Evolutionary conservation across 2,888 invertebrate genomes (phyloP).

Genomic region (Trichogramma evanescens): DNA sequence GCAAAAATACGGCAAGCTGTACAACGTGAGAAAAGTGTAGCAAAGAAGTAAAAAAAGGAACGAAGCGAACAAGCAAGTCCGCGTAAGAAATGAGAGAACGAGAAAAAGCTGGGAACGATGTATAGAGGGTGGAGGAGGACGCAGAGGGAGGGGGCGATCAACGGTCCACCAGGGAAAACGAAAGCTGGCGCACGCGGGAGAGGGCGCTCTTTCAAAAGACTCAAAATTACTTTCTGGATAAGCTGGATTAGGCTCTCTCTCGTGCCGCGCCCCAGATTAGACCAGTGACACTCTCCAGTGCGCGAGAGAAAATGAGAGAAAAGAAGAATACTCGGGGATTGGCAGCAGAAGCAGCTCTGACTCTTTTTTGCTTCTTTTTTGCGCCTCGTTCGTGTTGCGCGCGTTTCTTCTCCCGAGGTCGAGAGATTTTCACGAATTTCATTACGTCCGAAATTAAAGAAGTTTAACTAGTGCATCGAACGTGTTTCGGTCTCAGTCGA

Average conservation of each 20-base stretch:
- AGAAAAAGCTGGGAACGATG: conserved; percentile 1
- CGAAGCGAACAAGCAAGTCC: conserved; percentile 18
- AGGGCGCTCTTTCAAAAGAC: conserved; percentile 52
- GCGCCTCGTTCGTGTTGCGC: not conserved
- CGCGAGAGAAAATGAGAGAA: conserved; percentile 14
- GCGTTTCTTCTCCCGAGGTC: not conserved
- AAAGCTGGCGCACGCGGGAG: conserved; percentile 18
- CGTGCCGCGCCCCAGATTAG: conserved; percentile 45
- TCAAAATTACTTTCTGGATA: conserved; percentile 60
- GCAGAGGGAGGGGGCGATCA: conserved; percentile 10
- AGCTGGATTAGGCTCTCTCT: conserved; percentile 56
- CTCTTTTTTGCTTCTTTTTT: not conserved
- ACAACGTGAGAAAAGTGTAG: not conserved
- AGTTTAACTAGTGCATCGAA: conserved; percentile 1
- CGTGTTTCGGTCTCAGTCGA: no score
- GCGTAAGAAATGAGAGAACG: conserved; percentile 19
- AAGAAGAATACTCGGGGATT: conserved; percentile 15
- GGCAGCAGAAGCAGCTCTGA: not conserved
- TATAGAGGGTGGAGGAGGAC: not conserved
- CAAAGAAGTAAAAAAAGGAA: not conserved
- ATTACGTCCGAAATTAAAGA: conserved; percentile 19
- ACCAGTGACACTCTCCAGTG: conserved; percentile 36
- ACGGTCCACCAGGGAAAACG: conserved; percentile 17
- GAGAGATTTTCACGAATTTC: conserved; percentile 18
- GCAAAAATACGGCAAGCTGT: not conserved